phyloP scores from a whole-genome alignment of 2,888 invertebrate species.

The Caenorhabditis imperialis region DNA sequence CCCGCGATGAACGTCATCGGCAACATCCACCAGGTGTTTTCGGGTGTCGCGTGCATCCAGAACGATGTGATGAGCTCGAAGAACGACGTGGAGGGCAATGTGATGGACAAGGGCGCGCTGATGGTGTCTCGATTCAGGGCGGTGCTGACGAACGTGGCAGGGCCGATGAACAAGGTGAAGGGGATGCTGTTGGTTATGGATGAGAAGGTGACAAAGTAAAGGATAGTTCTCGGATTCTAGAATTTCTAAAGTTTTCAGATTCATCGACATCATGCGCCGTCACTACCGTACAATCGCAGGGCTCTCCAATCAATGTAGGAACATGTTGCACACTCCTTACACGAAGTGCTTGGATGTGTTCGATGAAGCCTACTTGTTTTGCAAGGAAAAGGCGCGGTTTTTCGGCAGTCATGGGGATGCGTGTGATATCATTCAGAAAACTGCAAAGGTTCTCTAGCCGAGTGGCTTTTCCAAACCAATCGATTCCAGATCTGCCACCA shows the following conservation, averaged over 20 bases:
- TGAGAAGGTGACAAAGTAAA: conserved; percentile 51
- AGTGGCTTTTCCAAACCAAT: background rate
- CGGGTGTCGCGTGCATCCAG: conserved; percentile 70
- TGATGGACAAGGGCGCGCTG: conserved; percentile 56
- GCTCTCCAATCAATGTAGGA: conserved; percentile 54
- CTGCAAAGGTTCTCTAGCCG: conserved; percentile 29
- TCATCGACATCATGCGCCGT: conserved; percentile 54
- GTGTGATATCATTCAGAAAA: conserved; percentile 48
- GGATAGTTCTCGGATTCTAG: background rate
- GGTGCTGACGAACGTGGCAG: conserved; percentile 50
- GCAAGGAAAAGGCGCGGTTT: conserved; percentile 41
- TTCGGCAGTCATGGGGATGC: conserved; percentile 46
- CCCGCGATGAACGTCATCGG: conserved; percentile 69
- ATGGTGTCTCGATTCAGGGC: conserved; percentile 30
- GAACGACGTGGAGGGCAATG: conserved; percentile 62
- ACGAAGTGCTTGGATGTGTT: conserved; percentile 55
- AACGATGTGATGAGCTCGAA: conserved; percentile 62
- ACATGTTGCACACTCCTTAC: conserved; percentile 51
- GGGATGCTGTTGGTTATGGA: conserved; percentile 47
- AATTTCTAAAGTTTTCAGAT: conserved; percentile 20
- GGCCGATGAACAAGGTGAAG: conserved; percentile 58
- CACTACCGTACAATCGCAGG: conserved; percentile 40
- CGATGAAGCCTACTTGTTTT: conserved; percentile 50
- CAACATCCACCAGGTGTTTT: conserved; percentile 66
- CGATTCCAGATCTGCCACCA: conserved; percentile 40